Conservation (phyloP, 2,888 invertebrate species). For the Ectropis crepuscularia region DNA sequence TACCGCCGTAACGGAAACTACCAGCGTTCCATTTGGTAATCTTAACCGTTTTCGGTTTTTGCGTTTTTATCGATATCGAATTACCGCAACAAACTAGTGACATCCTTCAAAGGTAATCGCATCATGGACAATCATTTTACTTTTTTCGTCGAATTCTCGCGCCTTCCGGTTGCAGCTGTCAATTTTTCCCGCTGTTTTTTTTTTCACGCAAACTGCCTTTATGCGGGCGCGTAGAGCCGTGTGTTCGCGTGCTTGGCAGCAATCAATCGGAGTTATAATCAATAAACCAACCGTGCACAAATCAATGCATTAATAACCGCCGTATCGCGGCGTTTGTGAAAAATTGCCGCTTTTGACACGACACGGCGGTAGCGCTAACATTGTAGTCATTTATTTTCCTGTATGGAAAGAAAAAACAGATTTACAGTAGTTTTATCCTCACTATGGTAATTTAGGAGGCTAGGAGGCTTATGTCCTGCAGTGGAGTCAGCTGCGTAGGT, state of each 20-base stretch:
- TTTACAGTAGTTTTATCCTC: constrained; percentile 17
- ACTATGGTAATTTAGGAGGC: not conserved
- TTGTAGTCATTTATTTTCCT: constrained; percentile 22
- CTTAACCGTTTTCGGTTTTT: not conserved
- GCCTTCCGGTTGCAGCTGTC: constrained; percentile 25
- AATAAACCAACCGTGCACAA: constrained; percentile 74
- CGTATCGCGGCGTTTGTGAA: constrained; percentile 55
- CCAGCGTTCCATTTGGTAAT: constrained; percentile 11
- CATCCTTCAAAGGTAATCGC: constrained; percentile 15
- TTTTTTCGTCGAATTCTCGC: constrained; percentile 36
- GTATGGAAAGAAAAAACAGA: constrained; percentile 35
- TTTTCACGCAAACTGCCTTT: constrained; percentile 49
- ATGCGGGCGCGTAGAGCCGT: constrained; percentile 47
- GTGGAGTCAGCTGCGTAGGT: too few relatives aligned
- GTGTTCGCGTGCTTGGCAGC: constrained; percentile 65
- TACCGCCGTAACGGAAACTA: constrained; percentile 33
- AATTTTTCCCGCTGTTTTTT: constrained; percentile 29
- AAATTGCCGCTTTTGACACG: constrained; percentile 56
- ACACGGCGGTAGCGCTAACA: constrained; percentile 32
- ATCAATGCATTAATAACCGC: constrained; percentile 76
- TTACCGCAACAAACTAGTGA: not conserved
- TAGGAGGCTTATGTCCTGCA: too few relatives aligned
- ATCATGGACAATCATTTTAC: constrained; percentile 22
- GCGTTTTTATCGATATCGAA: constrained; percentile 10
- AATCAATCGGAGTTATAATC: constrained; percentile 77